Evolutionary conservation across 2,113 vertebrate genomes (phyloP), one percentile per base, ranked within the genome.

Genomic region (Gopherus flavomarginatus): DNA sequence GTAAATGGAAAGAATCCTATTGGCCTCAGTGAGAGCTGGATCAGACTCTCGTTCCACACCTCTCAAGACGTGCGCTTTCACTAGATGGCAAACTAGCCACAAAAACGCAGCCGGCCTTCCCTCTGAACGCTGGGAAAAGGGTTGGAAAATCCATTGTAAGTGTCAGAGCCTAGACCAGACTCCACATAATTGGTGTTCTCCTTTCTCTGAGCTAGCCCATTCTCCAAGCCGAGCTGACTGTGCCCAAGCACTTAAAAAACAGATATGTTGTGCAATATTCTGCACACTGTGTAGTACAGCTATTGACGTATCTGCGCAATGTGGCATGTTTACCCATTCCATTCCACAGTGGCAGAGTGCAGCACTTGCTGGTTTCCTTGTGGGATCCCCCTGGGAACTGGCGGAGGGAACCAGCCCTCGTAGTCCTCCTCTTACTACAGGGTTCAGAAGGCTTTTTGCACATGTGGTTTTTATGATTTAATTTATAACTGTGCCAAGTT

Each of bases 391-490:
- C 13, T 53, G 59, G 47, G 44, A 77, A 54, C 44, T 85, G 8
- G 10, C 0, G 1, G 35, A 69, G 57, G 19, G 84, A 86, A 72
- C 27, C 52, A 90, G 53, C 26, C 42, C 77, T 77, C 50, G 22
- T 19, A 62, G 35, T 84, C 35, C 75, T 81, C 50, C 50, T 84
- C 24, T 42, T 65, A 9, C 54, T 95, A 84, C 38, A 1, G 8
- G 35, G 81, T 4, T 88, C 94, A 35, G 56, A 38, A 80, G 69
- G 81, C 69, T 90, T 90, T 90, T 56, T 79, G 83, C 26, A 56
- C 44, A 62, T 90, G 83, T 72, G 13, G 81, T 47, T 95, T 92
- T 82, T 82, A 56, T 38, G 82, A 89, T 90, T 97, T 94, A 95
- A 0, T 93, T 83, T 95, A n/a, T 91, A 96, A 95, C 83, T 69